Conservation (phyloP, 2,888 invertebrate species). For the Itoplectis maculator region DNA sequence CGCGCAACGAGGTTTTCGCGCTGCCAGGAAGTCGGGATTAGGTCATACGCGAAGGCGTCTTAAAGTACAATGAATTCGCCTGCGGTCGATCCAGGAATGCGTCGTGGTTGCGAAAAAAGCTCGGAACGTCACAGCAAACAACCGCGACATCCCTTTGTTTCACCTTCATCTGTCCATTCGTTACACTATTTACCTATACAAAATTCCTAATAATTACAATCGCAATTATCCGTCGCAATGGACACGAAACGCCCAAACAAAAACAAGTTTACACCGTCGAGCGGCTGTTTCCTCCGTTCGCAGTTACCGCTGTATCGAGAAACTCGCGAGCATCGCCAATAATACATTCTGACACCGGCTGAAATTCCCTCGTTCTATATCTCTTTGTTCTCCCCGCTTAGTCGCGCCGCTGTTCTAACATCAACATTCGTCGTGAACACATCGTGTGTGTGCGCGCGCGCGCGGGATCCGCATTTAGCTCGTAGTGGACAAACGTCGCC, state of each 20-base stretch:
- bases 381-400: slow-evolving; percentile 6
- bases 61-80: slow-evolving; percentile 6
- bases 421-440: slow-evolving; percentile 1
- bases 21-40: slow-evolving; percentile 55
- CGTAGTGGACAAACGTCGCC: slow-evolving; percentile 28
- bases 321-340: not conserved
- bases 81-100: slow-evolving; percentile 1
- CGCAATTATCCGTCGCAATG: not conserved
- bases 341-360: not conserved
- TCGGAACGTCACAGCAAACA: not conserved
- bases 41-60: slow-evolving; percentile 44
- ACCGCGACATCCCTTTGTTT: too few species aligned
- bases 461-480: slow-evolving; percentile 9
- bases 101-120: not conserved
- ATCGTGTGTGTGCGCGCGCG: not conserved
- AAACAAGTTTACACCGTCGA: not conserved
- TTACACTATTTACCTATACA: too few species aligned
- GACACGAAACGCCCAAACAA: not conserved
- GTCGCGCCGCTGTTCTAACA: not conserved
- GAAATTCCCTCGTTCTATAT: not conserved
- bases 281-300: not conserved
- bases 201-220: not conserved
- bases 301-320: not conserved
- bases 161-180: too few species aligned
- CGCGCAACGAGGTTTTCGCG: slow-evolving; percentile 41